Percentiles rank a stretch among this genome's conserved stretches.
These are phyloP conservation scores for Chaenocephalus aceratus DNA, from an alignment of 2,113 vertebrate genomes.

Conservation along the genomic window DNA sequence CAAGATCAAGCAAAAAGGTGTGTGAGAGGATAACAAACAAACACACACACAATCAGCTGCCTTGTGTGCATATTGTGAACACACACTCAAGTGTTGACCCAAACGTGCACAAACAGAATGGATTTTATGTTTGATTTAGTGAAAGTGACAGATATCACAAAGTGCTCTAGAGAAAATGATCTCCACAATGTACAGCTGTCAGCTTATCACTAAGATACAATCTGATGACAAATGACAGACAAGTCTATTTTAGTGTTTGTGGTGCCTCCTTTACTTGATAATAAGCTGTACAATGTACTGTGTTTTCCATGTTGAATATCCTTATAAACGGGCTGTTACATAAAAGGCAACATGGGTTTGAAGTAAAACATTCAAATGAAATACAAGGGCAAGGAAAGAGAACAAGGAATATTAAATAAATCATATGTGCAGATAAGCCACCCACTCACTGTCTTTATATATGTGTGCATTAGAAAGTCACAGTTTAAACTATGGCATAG, in stretches of 20 bases:
- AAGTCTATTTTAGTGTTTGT: background rate
- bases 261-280: background rate
- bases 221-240: constrained; percentile 8
- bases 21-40: background rate
- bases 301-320: background rate
- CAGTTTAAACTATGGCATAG: constrained; percentile 37
- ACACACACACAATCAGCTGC: background rate
- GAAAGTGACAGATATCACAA: constrained; percentile 32
- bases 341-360: background rate
- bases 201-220: constrained; percentile 13
- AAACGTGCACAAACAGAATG: background rate
- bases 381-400: background rate
- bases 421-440: constrained; percentile 25
- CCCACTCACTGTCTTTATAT: constrained; percentile 39
- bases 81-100: background rate
- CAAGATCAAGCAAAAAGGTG: background rate
- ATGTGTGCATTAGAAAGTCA: constrained; percentile 43
- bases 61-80: too few relatives aligned
- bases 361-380: background rate
- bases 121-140: constrained; percentile 29
- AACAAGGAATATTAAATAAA: background rate
- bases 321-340: background rate
- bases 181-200: constrained; percentile 32
- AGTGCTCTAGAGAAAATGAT: constrained; percentile 40
- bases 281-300: background rate